These are phyloP conservation scores for Dysmachus trigonus DNA, from an alignment of 2,888 invertebrate species.

Conservation along the genomic window DNA sequence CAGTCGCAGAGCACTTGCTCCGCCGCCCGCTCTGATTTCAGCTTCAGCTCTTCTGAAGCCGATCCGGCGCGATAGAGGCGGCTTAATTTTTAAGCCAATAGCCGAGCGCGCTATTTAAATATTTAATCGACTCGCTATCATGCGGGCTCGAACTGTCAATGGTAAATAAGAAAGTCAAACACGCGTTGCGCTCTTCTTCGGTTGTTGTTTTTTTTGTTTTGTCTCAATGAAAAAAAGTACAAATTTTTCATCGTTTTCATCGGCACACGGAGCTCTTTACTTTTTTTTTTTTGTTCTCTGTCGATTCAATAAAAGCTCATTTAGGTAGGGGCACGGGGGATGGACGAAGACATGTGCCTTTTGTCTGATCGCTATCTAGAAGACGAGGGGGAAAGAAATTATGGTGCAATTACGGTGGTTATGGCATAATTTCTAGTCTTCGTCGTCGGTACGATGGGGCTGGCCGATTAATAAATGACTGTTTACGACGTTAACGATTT, in stretches of 20 bases:
- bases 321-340: not conserved
- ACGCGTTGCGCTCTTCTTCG: not conserved
- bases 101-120: not conserved
- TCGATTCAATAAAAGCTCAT: not conserved
- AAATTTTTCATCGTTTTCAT: not conserved
- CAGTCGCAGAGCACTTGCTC: not conserved
- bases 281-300: not conserved
- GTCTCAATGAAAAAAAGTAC: not conserved
- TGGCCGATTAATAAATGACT: not conserved
- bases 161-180: not conserved
- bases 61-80: not conserved
- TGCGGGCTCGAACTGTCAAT: not conserved
- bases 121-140: not conserved
- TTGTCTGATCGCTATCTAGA: not conserved
- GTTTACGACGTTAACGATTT: not conserved
- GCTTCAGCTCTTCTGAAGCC: not conserved
- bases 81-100: not conserved
- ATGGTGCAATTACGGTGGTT: not conserved
- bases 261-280: not conserved
- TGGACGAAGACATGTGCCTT: not conserved
- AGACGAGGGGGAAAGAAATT: not conserved
- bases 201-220: too few species aligned
- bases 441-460: not conserved
- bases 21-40: not conserved
- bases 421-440: not conserved